Evolutionary conservation across 30 jellyfish, hydroid and myxozoan species (phyloP).

Genomic region (Chrysaora quinquecirrha): DNA sequence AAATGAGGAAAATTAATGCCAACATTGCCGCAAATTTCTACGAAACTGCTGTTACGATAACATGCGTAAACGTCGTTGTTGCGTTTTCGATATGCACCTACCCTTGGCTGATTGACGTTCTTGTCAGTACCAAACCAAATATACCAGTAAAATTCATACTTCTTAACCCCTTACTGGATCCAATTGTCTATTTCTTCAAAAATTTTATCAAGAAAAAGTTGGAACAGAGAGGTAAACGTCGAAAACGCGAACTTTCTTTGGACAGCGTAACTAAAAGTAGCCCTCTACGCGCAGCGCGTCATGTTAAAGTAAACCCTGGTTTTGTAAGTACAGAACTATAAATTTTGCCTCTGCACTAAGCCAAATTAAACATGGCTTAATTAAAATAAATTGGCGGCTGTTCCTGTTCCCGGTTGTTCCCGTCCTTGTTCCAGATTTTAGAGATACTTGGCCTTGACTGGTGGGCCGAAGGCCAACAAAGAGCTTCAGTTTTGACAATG

Average conservation of each 20-base stretch:
- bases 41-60: slow-evolving; percentile 21
- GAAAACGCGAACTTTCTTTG: background rate
- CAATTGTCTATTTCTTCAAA: slow-evolving; percentile 10
- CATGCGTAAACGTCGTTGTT: slow-evolving; percentile 24
- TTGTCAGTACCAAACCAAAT: background rate
- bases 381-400: too few species aligned
- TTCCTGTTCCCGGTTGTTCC: too few species aligned
- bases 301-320: too few species aligned
- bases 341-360: too few species aligned
- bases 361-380: too few species aligned
- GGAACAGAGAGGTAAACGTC: background rate
- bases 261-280: background rate
- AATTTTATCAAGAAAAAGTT: background rate
- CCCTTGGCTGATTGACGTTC: slow-evolving; percentile 6
- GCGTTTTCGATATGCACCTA: slow-evolving; percentile 41
- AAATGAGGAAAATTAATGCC: background rate
- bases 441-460: too few species aligned
- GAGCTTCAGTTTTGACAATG: too few species aligned
- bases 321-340: too few species aligned
- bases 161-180: slow-evolving; percentile 25
- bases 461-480: too few species aligned
- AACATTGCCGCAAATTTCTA: background rate
- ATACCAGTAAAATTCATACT: slow-evolving; percentile 14
- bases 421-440: too few species aligned
- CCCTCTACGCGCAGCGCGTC: background rate